Evolutionary conservation across 1,140 invertebrate species (phyloP), one percentile per base, ranked within the genome.

Genomic region (Pararge aegeria): DNA sequence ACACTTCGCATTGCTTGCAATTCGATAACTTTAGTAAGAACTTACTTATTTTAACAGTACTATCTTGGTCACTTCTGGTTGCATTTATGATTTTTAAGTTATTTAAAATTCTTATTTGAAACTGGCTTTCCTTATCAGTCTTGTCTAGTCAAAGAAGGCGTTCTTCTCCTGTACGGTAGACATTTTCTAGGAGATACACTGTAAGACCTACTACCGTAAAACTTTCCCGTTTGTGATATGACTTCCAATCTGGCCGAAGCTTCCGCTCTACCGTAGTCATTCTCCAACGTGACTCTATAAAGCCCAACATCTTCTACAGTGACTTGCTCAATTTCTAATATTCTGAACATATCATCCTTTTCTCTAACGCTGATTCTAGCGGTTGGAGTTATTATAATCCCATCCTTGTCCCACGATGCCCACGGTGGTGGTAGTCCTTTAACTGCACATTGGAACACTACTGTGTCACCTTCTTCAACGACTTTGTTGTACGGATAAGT

Each of bases 401-500:
- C 93, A 68, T 96, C 94, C 74, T 96, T 96, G 73, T 96, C 95
- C 96, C 96, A 97, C 3, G 92, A 92, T 0, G 94, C 92, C 94
- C 94, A 95, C 0, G 95, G 95, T 0, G 92, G 85, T 0, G 95
- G 95, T 67, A 95, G 91, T 0, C 96, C 96, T 5, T 92, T 92
- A 0, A 96, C 93, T 1, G 95, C 93, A 69, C 95, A 96, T 68
- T 96, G 94, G 83, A 97, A 96, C 5, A 94, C 85, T 3, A 89
- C 77, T 2, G 61, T 64, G 4, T 97, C 95, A 6, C 96, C 96
- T 83, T 96, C 94, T 75, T 96, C 94, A 0, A 93, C 95, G 5
- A 97, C 93, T 44, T 94, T 93, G 78, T 97, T 96, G 75, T 96
- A 95, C 1, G 96, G 96, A 56, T 96, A 94, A 16, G 96, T 95